phyloP scores from a whole-genome alignment of 1,140 invertebrate species.

The Prorops nasuta region DNA sequence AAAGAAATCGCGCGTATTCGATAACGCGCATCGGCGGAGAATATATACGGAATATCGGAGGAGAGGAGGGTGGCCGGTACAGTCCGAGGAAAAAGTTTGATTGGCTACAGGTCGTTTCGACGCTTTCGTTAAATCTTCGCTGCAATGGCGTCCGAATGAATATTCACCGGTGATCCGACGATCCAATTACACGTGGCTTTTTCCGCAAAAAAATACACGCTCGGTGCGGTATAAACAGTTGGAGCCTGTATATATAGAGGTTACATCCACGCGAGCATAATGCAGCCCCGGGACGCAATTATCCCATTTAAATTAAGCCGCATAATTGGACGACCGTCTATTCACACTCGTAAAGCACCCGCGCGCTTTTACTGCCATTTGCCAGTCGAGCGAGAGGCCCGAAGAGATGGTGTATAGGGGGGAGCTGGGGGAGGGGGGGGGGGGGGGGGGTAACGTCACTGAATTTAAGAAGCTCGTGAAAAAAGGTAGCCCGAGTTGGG shows the following conservation, averaged over 20 bases:
- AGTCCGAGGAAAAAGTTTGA: too few species aligned
- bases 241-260: background rate
- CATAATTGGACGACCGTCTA: slow-evolving; percentile 50
- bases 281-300: slow-evolving; percentile 37
- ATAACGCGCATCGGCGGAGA: too few species aligned
- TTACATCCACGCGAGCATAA: too few species aligned
- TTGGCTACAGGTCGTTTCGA: too few species aligned
- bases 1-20: too few species aligned
- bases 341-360: slow-evolving; percentile 52
- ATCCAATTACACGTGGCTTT: background rate
- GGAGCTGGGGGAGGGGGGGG: slow-evolving; percentile 24
- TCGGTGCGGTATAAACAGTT: too few species aligned
- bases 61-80: too few species aligned
- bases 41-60: too few species aligned
- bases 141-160: background rate
- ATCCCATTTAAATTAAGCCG: slow-evolving; percentile 54
- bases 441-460: slow-evolving; percentile 11
- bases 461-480: background rate
- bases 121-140: too few species aligned
- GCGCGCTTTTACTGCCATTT: slow-evolving; percentile 34
- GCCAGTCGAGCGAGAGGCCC: slow-evolving; percentile 23
- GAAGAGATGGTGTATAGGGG: slow-evolving; percentile 27
- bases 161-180: background rate
- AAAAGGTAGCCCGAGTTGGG: too few species aligned
- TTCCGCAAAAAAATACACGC: background rate